Evolutionary conservation across 2,797 vertebrate genomes (phyloP).

Genomic region (Manis javanica): DNA sequence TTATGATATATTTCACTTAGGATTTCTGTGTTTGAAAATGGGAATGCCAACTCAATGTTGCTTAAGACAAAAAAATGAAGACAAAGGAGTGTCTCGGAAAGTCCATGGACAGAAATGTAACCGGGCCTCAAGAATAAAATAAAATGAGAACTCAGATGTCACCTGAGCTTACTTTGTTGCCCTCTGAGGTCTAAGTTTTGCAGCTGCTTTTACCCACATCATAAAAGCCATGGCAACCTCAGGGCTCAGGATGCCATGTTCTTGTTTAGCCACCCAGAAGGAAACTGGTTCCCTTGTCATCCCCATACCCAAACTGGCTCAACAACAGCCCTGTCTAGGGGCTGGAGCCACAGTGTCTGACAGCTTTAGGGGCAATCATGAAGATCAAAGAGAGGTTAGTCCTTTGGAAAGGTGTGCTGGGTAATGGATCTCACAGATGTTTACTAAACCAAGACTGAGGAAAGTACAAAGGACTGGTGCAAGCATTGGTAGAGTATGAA

Average conservation of each 20-base stretch:
- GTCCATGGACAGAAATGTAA: not conserved
- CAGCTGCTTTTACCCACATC: not conserved
- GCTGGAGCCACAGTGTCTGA: not conserved
- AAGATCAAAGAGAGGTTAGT: not conserved
- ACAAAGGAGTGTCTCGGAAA: not conserved
- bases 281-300: constrained; percentile 41
- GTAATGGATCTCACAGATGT: not conserved
- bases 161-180: not conserved
- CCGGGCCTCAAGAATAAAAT: not conserved
- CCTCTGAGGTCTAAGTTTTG: not conserved
- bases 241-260: not conserved
- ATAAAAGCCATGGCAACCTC: not conserved
- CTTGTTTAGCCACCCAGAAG: not conserved
- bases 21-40: constrained; percentile 35
- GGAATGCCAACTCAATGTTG: not conserved
- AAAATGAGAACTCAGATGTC: not conserved
- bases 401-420: not conserved
- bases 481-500: not conserved
- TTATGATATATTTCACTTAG: not conserved
- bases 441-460: not conserved
- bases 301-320: not conserved
- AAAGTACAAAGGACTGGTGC: not conserved
- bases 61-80: not conserved
- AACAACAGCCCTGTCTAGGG: not conserved
- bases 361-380: not conserved